phyloP scores from a whole-genome alignment of 2,113 vertebrate species.

The Polyodon spathula region DNA sequence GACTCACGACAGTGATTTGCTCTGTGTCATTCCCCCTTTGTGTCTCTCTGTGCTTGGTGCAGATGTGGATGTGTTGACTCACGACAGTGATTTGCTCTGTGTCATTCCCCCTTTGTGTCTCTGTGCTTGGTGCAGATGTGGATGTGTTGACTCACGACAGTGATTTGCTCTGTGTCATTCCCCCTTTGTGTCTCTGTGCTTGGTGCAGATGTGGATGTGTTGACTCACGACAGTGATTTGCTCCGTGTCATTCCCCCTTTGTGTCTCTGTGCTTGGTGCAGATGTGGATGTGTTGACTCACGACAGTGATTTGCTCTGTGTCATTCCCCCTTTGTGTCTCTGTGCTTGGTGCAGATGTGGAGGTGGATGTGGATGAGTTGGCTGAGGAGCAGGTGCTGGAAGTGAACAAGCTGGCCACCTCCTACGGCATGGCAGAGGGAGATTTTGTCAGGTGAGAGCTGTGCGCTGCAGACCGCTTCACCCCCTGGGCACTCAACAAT shows the following conservation, averaged over 20 bases:
- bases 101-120: background rate
- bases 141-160: conserved; percentile 67
- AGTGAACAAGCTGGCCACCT: conserved; percentile 83
- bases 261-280: background rate
- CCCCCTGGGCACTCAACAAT: too few species aligned
- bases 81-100: background rate
- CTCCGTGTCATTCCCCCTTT: background rate
- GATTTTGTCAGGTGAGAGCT: conserved; percentile 81
- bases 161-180: background rate
- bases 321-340: background rate
- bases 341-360: conserved; percentile 67
- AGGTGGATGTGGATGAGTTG: conserved; percentile 88
- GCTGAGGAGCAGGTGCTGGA: conserved; percentile 82
- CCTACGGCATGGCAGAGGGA: conserved; percentile 88
- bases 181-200: background rate
- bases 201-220: conserved; percentile 79
- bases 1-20: background rate
- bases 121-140: conserved; percentile 63
- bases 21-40: background rate
- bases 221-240: background rate
- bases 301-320: background rate
- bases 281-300: conserved; percentile 2
- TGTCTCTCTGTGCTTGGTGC: conserved; percentile 15
- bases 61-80: conserved; percentile 84
- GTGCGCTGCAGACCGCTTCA: background rate